phyloP scores from a whole-genome alignment of 2,888 invertebrate genomes.

The Beris chalybata region DNA sequence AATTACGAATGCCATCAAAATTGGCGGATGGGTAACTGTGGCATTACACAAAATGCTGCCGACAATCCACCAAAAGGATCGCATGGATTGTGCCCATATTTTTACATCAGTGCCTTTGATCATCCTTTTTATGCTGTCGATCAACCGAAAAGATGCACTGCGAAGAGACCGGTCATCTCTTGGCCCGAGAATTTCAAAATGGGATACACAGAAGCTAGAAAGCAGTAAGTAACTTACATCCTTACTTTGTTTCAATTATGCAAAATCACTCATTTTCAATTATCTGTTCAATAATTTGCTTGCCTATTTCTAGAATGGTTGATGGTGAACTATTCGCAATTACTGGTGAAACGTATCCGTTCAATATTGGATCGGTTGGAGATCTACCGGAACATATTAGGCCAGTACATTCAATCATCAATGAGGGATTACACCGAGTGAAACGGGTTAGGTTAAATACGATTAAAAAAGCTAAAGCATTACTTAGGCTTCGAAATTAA shows the following conservation, averaged over 20 bases:
- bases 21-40: constrained; percentile 52
- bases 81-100: constrained; percentile 52
- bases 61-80: constrained; percentile 46
- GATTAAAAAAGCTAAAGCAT: constrained; percentile 2
- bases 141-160: constrained; percentile 45
- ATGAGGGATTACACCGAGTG: not conserved
- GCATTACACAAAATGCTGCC: constrained; percentile 49
- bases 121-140: constrained; percentile 50
- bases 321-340: constrained; percentile 19
- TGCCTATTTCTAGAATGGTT: constrained; percentile 11
- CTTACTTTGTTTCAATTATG: not conserved
- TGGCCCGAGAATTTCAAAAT: constrained; percentile 50
- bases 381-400: not conserved
- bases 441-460: constrained; percentile 8
- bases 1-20: constrained; percentile 51
- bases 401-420: not conserved
- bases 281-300: not conserved
- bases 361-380: not conserved
- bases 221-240: constrained; percentile 41
- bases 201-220: constrained; percentile 50
- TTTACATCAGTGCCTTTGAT: constrained; percentile 53
- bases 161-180: constrained; percentile 42
- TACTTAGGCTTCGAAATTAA: not conserved
- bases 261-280: not conserved
- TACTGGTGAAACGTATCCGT: constrained; percentile 15